A percentile compares a stretch with the other conserved stretches of the same genome.
phyloP scores from a whole-genome alignment of 2,113 vertebrate genomes.

The Parus major region DNA sequence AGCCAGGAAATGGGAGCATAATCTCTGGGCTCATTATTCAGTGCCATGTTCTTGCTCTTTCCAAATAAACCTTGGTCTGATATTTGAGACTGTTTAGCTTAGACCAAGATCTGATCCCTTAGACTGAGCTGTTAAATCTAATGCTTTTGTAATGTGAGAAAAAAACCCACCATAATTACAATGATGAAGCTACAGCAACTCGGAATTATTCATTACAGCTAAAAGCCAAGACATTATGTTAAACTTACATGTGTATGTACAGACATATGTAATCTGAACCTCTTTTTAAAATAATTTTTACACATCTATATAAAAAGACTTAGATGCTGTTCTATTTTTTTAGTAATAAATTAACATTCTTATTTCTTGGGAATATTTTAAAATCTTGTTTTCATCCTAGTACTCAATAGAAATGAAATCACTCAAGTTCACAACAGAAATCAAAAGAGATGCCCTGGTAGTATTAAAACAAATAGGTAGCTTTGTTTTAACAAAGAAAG shows the following conservation, averaged over 20 bases:
- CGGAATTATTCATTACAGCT: background rate
- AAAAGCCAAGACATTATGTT: background rate
- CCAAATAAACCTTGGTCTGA: background rate
- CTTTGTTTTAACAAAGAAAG: background rate
- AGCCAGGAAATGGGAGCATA: background rate
- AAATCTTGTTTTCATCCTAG: background rate
- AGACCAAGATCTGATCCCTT: background rate
- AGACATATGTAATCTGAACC: background rate
- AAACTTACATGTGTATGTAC: background rate
- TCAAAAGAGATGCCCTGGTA: background rate
- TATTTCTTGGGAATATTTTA: background rate
- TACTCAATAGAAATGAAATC: background rate
- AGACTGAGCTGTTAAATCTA: background rate
- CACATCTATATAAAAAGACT: background rate
- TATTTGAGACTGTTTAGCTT: background rate
- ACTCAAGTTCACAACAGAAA: background rate
- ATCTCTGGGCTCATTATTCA: background rate
- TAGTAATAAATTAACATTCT: background rate
- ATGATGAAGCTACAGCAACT: background rate
- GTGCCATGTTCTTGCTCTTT: background rate
- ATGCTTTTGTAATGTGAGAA: background rate
- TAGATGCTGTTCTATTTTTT: background rate
- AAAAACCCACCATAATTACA: background rate
- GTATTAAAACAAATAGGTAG: background rate
- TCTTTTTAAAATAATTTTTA: background rate